Base-by-base conservation (phyloP, 1,140 invertebrate genomes). In the Micrasema longulum region DNA sequence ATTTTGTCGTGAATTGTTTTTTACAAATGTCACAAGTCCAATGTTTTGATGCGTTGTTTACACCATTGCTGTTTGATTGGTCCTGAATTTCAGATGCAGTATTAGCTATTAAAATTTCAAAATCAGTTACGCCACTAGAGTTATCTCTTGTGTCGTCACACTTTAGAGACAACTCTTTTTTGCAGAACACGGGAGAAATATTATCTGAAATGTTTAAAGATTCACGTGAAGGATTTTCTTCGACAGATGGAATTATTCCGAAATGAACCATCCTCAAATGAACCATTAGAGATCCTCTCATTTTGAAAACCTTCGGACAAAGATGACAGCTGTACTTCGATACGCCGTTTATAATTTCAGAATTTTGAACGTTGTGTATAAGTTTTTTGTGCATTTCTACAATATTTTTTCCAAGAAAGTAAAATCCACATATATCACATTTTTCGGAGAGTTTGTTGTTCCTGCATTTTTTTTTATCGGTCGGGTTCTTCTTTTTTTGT, bases 1-100 rank as follows among this genome's bases (percentile, higher is more conserved):
- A 95, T 80, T 95, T 95, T 6, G 93, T 95, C 1, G 93, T 95
- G 78, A 95, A 95, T 80, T 88, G 88, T 86, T 95, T 95, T 43
- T 87, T 86, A 80, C 94, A 95, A 18, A 93, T 88, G 77, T 95
- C 92, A 79, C 94, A 95, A 78, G 92, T 91, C 92, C 93, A 95
- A 76, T 85, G 84, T 77, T 85, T 85, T 52, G 79, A 80, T 52
- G 22, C 35, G 47, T 18, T 43, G 41, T 41, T 60, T 60, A 18
- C 1, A 41, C 12, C 36, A 38, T 41, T 60, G 36, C 36, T 60
- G 20, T 60, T 1, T 6, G 20, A 31, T 5, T 20, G 18, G 16
- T 60, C 36, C 12, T 60, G 16, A n/a, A 16, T n/a, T 22, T 38
- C 36, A 14, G 36, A 41, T 60, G 12, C 41, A 14, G 9, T 41